Evolutionary conservation across 2,113 vertebrate species (phyloP).

Genomic region (Ciconia boyciana): DNA sequence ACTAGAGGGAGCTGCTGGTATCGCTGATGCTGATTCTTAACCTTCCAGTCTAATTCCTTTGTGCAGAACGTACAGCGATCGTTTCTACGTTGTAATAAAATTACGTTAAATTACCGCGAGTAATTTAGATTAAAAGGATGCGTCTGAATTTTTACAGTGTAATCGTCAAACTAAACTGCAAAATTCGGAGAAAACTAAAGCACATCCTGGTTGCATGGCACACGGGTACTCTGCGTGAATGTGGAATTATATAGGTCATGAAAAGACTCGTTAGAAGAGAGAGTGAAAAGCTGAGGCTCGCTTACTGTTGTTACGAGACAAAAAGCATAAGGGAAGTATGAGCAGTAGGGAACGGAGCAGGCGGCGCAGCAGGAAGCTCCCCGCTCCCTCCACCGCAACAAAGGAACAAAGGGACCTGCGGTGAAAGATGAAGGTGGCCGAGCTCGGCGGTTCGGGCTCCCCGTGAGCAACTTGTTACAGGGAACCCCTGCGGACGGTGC

Average conservation of each 20-base stretch:
- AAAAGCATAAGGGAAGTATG: neutral
- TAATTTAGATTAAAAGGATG: neutral
- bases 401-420: slow-evolving; percentile 42
- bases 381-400: neutral
- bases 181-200: neutral
- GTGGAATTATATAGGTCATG: neutral
- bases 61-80: neutral
- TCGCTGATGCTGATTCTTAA: neutral
- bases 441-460: neutral
- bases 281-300: neutral
- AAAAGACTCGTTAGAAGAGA: neutral
- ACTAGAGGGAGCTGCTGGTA: slow-evolving; percentile 55
- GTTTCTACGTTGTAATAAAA: neutral
- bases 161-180: neutral
- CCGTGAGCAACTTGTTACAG: neutral
- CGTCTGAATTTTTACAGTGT: neutral
- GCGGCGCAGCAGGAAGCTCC: neutral
- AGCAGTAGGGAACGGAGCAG: neutral
- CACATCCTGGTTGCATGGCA: neutral
- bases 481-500: neutral
- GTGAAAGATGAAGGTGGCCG: neutral
- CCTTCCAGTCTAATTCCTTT: slow-evolving; percentile 32
- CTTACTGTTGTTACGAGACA: neutral
- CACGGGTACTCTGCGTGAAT: neutral
- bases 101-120: neutral